A percentile compares a stretch with the other conserved stretches of the same genome.
phyloP scores from a whole-genome alignment of 2,797 vertebrate species.

The Euphonia xanthogaster region DNA sequence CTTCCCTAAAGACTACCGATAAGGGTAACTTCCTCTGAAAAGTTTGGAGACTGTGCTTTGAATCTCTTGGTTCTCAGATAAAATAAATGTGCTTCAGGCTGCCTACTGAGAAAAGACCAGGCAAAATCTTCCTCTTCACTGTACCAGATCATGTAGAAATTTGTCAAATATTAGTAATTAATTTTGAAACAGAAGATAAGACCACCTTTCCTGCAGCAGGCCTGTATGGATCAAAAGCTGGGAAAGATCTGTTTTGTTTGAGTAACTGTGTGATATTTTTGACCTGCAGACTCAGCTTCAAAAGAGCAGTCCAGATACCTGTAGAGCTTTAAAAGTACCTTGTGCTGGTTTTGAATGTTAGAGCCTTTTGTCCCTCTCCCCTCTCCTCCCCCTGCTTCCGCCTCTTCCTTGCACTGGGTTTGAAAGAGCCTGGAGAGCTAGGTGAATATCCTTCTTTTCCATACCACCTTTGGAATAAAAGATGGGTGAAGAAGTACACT shows the following conservation, averaged over 20 bases:
- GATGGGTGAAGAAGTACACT: not conserved
- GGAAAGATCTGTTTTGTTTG: not conserved
- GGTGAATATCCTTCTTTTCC: not conserved
- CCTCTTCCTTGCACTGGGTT: accelerated
- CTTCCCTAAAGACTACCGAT: not conserved
- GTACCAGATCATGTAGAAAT: not conserved
- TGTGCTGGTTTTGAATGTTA: not conserved
- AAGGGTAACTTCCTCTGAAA: not conserved
- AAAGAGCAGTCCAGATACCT: not conserved
- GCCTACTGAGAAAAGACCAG: not conserved
- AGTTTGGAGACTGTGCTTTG: not conserved
- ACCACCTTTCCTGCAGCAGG: not conserved
- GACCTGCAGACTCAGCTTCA: not conserved
- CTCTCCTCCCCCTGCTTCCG: not conserved
- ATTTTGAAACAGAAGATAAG: not conserved
- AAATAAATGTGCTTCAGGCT: conserved; percentile 21
- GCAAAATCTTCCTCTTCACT: not conserved
- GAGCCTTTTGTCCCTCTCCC: not conserved
- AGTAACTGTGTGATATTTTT: not conserved
- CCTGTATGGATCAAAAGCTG: not conserved
- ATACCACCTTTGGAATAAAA: not conserved
- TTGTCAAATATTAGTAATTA: not conserved
- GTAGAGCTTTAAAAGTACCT: not conserved
- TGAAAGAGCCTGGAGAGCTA: not conserved
- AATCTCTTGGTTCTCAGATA: not conserved